Evolutionary conservation across 2,888 invertebrate species (phyloP).

Genomic region (Tryphoninae sp.): DNA sequence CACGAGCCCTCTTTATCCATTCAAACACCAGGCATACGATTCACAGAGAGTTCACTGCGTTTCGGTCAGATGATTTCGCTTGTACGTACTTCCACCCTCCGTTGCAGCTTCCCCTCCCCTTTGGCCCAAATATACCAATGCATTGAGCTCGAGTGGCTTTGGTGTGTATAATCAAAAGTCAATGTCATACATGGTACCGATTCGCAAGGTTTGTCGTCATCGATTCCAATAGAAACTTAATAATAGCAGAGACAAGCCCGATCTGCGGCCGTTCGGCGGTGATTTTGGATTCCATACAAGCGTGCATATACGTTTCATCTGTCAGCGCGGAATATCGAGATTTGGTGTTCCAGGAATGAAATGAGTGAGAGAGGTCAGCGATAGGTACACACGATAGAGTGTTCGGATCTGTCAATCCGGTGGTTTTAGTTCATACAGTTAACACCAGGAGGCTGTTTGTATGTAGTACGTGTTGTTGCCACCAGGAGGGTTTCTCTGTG

Average conservation of each 20-base stretch:
- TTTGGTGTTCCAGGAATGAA: neutral
- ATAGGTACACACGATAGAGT: conserved; percentile 15
- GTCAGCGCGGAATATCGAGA: conserved; percentile 34
- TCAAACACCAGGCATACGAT: neutral
- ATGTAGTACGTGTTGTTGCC: neutral
- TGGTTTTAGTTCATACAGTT: neutral
- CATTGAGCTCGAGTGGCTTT: conserved; percentile 12
- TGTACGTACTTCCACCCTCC: neutral
- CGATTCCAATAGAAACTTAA: conserved; percentile 31
- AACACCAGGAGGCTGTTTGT: neutral
- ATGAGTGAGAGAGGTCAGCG: neutral
- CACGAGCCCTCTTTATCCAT: neutral
- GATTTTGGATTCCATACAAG: conserved; percentile 14
- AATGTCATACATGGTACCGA: conserved; percentile 42
- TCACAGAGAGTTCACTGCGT: neutral
- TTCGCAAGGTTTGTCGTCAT: conserved; percentile 11
- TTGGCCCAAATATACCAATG: neutral
- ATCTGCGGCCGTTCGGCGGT: conserved; percentile 18
- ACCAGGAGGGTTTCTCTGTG: neutral
- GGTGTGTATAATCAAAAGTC: conserved; percentile 56
- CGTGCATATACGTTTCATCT: conserved; percentile 5
- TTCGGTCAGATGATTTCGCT: neutral
- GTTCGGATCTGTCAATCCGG: neutral
- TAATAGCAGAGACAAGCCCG: conserved; percentile 10
- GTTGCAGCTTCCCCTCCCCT: neutral